A percentile compares a stretch with the other conserved stretches of the same genome.
phyloP scores from a whole-genome alignment of 2,888 invertebrate species.

The Calliopum simillimum region DNA sequence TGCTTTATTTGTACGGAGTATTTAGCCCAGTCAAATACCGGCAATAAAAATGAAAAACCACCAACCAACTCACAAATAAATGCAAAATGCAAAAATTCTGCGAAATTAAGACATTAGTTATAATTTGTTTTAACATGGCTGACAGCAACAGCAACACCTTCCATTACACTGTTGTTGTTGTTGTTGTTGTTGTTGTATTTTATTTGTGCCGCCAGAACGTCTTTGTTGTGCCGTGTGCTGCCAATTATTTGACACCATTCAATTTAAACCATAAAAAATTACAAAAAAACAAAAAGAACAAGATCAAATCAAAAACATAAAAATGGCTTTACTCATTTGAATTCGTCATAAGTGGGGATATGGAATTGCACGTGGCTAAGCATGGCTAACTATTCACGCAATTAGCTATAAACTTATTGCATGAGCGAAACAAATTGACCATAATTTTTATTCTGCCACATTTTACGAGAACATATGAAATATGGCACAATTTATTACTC shows the following conservation, averaged over 20 bases:
- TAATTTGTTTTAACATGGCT: constrained; percentile 41
- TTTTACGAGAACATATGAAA: not conserved
- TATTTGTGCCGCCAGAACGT: constrained; percentile 12
- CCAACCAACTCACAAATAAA: not conserved
- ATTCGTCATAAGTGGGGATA: constrained; percentile 27
- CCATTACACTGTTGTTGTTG: not conserved
- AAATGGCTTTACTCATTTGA: constrained; percentile 23
- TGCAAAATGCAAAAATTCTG: constrained; percentile 30
- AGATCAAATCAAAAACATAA: not conserved
- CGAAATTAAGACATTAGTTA: constrained; percentile 53
- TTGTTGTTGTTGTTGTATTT: constrained; percentile 1
- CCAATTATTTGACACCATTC: constrained; percentile 64
- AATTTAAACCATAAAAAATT: constrained; percentile 15
- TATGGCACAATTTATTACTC: too few relatives aligned
- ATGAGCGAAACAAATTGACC: constrained; percentile 6
- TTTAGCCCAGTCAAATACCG: too few relatives aligned
- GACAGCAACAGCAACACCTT: constrained; percentile 20
- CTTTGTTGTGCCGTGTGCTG: constrained; percentile 49
- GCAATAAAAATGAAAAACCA: too few relatives aligned
- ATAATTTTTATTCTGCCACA: constrained; percentile 17
- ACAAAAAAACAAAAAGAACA: not conserved
- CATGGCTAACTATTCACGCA: too few relatives aligned
- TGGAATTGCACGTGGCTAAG: too few relatives aligned
- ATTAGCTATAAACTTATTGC: too few relatives aligned
- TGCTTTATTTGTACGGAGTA: too few relatives aligned